Evolutionary conservation across 2,888 invertebrate species (phyloP).

Genomic region (Cryptus armator): DNA sequence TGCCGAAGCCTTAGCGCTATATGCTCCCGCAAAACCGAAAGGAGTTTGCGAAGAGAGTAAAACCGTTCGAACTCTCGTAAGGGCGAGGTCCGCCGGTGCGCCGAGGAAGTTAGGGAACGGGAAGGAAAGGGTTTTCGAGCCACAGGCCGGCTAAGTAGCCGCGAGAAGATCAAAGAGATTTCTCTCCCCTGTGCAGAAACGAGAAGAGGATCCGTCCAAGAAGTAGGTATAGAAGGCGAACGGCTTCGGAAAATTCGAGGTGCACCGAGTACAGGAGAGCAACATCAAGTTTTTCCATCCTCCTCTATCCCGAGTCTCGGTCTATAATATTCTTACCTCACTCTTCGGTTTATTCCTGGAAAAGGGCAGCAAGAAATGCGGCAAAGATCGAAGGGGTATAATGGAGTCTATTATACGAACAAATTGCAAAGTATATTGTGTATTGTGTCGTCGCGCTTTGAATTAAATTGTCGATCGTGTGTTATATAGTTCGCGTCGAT

Average conservation of each 20-base stretch:
- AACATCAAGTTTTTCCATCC: slow-evolving; percentile 46
- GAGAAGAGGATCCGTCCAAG: slow-evolving; percentile 55
- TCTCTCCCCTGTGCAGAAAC: slow-evolving; percentile 57
- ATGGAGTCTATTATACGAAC: slow-evolving; percentile 6
- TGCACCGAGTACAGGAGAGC: slow-evolving; percentile 40
- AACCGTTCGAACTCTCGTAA: slow-evolving; percentile 57
- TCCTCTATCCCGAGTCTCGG: slow-evolving; percentile 5
- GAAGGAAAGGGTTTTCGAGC: slow-evolving; percentile 60
- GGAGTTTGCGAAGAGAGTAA: slow-evolving; percentile 44
- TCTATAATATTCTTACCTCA: slow-evolving; percentile 21
- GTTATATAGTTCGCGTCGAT: not conserved
- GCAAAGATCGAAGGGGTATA: slow-evolving; percentile 29
- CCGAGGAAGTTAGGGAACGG: slow-evolving; percentile 24
- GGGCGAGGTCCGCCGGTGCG: slow-evolving; percentile 49
- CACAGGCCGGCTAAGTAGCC: slow-evolving; percentile 72
- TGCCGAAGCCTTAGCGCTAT: not conserved
- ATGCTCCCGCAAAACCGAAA: slow-evolving; percentile 25
- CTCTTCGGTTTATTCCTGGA: slow-evolving; percentile 35
- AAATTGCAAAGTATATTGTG: slow-evolving; percentile 33
- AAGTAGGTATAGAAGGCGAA: slow-evolving; percentile 27
- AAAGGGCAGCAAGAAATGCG: slow-evolving; percentile 53
- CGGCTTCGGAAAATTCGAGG: slow-evolving; percentile 28
- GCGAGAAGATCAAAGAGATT: slow-evolving; percentile 77
- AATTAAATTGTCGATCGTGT: slow-evolving; percentile 10
- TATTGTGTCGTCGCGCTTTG: slow-evolving; percentile 19